Conservation (phyloP, 2,888 invertebrate species). For the Mythimna pallens region DNA sequence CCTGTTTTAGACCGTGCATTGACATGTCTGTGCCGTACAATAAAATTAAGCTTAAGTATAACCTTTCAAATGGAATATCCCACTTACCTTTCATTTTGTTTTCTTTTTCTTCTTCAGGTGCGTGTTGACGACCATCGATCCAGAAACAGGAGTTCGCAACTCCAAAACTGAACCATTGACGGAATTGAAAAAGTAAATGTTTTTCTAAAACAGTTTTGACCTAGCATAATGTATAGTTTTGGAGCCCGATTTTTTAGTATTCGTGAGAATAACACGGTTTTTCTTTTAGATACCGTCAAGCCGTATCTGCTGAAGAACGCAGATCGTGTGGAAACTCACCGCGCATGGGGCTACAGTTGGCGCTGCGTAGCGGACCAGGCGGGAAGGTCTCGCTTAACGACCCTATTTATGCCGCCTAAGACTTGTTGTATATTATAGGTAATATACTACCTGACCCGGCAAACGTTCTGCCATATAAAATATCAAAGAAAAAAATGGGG, state of each 20-base stretch:
- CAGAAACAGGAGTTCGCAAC: conserved; percentile 91
- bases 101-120: conserved; percentile 87
- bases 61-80: neutral
- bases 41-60: too few species aligned
- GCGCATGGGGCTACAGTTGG: conserved; percentile 83
- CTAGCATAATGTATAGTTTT: neutral
- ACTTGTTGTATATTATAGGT: neutral
- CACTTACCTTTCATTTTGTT: neutral
- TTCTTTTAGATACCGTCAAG: conserved; percentile 79
- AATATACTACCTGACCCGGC: too few species aligned
- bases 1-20: too few species aligned
- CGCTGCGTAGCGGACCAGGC: conserved; percentile 81
- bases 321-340: conserved; percentile 77
- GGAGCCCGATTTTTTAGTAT: neutral
- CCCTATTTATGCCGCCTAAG: conserved; percentile 78
- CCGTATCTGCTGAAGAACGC: conserved; percentile 72
- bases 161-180: conserved; percentile 91
- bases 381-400: conserved; percentile 76
- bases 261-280: neutral
- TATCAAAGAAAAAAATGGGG: too few species aligned
- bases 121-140: conserved; percentile 93
- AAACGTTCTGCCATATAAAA: too few species aligned
- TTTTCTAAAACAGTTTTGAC: neutral
- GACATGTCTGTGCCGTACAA: too few species aligned
- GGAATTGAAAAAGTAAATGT: conserved; percentile 91